Conservation (phyloP, 2,888 invertebrate genomes). For the Agrotis ipsilon region DNA sequence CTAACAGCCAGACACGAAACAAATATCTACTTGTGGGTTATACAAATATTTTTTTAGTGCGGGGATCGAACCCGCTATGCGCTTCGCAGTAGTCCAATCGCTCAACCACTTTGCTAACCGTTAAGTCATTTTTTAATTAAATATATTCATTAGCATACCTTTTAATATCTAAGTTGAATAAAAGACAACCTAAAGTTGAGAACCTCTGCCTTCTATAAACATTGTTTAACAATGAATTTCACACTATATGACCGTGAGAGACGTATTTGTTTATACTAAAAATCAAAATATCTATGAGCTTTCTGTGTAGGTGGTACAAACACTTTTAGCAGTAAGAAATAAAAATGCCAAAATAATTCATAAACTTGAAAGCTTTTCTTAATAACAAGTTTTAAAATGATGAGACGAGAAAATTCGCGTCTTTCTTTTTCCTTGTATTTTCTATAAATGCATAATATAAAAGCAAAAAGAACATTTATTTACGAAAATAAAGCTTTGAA, state of each 20-base stretch:
- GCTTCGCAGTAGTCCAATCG: no score
- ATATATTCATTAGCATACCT: no score
- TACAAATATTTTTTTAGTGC: no score
- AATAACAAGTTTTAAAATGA: conserved; percentile 11
- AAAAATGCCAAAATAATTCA: not conserved
- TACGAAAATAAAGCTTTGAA: conserved; percentile 3
- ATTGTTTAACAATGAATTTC: not conserved
- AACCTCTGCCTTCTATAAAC: no score
- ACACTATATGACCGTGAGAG: no score
- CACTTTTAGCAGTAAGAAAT: not conserved
- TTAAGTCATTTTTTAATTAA: no score
- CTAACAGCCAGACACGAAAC: no score
- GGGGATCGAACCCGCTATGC: no score
- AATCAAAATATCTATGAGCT: not conserved
- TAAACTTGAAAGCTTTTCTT: conserved; percentile 14
- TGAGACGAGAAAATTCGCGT: not conserved
- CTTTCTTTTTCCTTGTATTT: not conserved
- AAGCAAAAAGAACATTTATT: not conserved
- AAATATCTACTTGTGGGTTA: no score
- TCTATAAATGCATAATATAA: conserved; percentile 1
- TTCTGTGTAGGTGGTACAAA: not conserved
- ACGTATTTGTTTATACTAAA: not conserved
- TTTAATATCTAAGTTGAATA: no score
- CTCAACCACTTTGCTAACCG: no score
- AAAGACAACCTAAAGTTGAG: no score